These are phyloP conservation scores for Drosophila birchii DNA, from an alignment of 2,888 invertebrate genomes.

Conservation along the genomic window DNA sequence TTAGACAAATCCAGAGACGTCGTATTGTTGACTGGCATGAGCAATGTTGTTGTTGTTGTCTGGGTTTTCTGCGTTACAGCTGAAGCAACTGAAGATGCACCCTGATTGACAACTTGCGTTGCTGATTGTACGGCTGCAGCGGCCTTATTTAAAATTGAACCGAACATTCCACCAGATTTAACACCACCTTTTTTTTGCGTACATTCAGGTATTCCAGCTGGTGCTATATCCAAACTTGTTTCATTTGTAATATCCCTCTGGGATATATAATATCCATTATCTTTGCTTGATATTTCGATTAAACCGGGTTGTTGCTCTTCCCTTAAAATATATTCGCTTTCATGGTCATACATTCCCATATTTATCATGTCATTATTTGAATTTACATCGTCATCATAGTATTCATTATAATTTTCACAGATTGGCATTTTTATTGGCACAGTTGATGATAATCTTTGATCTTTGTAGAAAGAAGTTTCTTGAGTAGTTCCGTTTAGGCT, in stretches of 20 bases:
- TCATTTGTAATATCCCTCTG: constrained; percentile 14
- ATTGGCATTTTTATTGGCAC: constrained; percentile 9
- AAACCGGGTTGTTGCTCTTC: constrained; percentile 60
- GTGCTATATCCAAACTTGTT: background rate
- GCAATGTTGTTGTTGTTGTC: constrained; percentile 22
- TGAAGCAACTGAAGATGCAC: constrained; percentile 79
- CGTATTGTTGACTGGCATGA: constrained; percentile 16
- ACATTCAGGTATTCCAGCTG: background rate
- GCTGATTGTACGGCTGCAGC: constrained; percentile 84
- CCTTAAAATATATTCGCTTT: constrained; percentile 73
- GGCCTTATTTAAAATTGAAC: constrained; percentile 83
- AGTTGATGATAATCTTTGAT: background rate
- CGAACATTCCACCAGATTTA: constrained; percentile 75
- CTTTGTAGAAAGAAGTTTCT: constrained; percentile 3
- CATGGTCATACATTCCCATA: constrained; percentile 43
- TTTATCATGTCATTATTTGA: constrained; percentile 26
- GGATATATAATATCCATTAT: constrained; percentile 32
- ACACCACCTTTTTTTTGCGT: constrained; percentile 10
- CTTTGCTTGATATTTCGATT: constrained; percentile 70
- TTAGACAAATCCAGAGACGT: background rate
- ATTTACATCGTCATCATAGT: constrained; percentile 26
- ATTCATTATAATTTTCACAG: constrained; percentile 27
- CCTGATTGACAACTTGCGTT: constrained; percentile 80
- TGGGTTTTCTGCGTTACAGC: constrained; percentile 70
- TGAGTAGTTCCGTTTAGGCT: background rate